Evolutionary conservation across 2,113 vertebrate species (phyloP).

Genomic region (Megaleporinus macrocephalus): DNA sequence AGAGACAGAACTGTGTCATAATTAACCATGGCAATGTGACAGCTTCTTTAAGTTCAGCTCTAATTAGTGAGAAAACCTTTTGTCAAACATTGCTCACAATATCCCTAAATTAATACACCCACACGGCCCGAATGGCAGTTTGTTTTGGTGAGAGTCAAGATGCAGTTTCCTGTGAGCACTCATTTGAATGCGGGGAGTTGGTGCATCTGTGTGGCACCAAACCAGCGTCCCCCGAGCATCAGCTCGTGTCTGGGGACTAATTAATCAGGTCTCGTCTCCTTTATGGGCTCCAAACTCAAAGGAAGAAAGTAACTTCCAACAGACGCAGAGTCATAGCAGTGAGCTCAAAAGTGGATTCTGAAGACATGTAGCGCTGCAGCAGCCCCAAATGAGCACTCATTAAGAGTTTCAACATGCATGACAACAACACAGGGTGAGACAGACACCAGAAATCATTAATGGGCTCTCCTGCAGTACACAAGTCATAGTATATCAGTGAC

Average conservation of each 20-base stretch:
- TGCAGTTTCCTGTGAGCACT: slow-evolving; percentile 63
- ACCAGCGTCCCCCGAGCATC: slow-evolving; percentile 37
- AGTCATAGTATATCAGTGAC: slow-evolving; percentile 7
- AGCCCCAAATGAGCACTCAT: slow-evolving; percentile 42
- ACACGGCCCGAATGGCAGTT: slow-evolving; percentile 38
- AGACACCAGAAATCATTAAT: slow-evolving; percentile 34
- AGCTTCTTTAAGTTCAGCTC: slow-evolving; percentile 59
- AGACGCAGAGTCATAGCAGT: slow-evolving; percentile 24
- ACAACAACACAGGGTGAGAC: slow-evolving; percentile 13
- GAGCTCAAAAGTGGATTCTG: slow-evolving; percentile 31
- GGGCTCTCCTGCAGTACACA: slow-evolving; percentile 3
- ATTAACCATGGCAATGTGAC: slow-evolving; percentile 66
- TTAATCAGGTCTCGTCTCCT: slow-evolving; percentile 61
- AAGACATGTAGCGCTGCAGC: slow-evolving; percentile 16
- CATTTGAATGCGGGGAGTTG: slow-evolving; percentile 54
- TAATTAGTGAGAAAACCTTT: slow-evolving; percentile 70
- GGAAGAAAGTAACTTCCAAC: slow-evolving; percentile 18
- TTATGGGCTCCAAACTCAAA: slow-evolving; percentile 50
- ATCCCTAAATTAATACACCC: slow-evolving; percentile 56
- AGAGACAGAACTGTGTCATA: slow-evolving; percentile 44
- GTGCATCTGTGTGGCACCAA: slow-evolving; percentile 47
- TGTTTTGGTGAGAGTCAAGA: slow-evolving; percentile 41
- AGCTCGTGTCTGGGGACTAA: slow-evolving; percentile 63
- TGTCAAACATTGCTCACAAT: slow-evolving; percentile 61
- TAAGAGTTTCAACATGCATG: slow-evolving; percentile 40